Evolutionary conservation across 2,888 invertebrate genomes (phyloP), one percentile per base, ranked within the genome.

Genomic region (Orthonychiurus folsomi): DNA sequence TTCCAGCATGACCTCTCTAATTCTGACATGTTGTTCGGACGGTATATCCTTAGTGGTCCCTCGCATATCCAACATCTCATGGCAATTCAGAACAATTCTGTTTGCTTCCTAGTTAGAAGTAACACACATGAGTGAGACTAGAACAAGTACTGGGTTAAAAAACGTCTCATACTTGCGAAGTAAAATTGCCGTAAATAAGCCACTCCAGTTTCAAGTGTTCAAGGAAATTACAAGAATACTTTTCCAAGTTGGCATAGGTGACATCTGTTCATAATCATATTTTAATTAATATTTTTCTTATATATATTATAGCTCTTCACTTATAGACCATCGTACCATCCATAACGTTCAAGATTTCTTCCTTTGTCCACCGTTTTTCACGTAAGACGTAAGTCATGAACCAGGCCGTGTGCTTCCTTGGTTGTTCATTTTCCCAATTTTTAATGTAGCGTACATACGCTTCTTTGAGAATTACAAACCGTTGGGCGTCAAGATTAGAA

Each of bases 361-460:
- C 84, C 74, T 93, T 88, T 0, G 88, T 88, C 96, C 96, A 99
- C 1, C 86, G 85, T 70, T 87, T 82, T 74, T 94, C 93, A 0
- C 87, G 83, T 59, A 93, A 79, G 53, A 93, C 81, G n/a, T 89
- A 80, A 0, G 89, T 85, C 66, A 89, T 92, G 78, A 93, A 93
- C 18, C 90, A 59, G 9, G 20, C 5, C 3, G 80, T 64, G 62
- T 70, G 70, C 25, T 66, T 63, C 74, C 89, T 89, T 0, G 97
- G 96, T 74, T 95, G 94, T 71, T 95, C 94, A 0, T 92, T 88
- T 62, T 87, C 85, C 76, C 94, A 94, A 78, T 97, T 97, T 77
- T 86, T 89, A 73, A 97, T 76, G 15, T 81, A 80, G 60, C 96
- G 80, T 9, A 88, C 82, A 15, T 63, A 60, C 9, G 86, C 86